Evolutionary conservation across 1,140 invertebrate genomes (phyloP).

Genomic region (Orchestia grillus): DNA sequence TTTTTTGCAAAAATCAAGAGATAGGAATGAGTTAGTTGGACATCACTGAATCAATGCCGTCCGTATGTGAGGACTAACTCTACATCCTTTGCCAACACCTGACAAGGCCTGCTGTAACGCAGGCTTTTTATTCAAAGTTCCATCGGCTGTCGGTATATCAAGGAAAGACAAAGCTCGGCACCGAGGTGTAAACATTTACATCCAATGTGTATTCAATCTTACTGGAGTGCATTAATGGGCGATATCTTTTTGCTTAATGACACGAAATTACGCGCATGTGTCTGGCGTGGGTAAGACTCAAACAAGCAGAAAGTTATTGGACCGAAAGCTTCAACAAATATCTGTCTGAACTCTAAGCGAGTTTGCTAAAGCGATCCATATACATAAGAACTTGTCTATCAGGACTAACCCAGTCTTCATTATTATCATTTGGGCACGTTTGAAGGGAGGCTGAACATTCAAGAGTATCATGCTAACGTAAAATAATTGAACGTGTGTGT

Average conservation of each 20-base stretch:
- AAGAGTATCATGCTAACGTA: background rate
- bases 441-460: background rate
- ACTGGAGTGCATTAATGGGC: background rate
- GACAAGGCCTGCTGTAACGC: background rate
- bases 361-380: background rate
- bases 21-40: background rate
- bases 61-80: background rate
- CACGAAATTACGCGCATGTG: background rate
- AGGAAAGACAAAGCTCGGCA: background rate
- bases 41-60: background rate
- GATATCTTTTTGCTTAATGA: background rate
- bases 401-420: constrained; percentile 9
- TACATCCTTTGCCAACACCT: background rate
- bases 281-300: background rate
- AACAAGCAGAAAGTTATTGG: background rate
- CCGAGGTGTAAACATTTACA: background rate
- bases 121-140: background rate
- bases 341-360: background rate
- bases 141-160: background rate
- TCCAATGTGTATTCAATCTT: background rate
- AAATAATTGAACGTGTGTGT: constrained; percentile 21
- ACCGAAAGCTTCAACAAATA: background rate
- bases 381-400: background rate
- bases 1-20: background rate
- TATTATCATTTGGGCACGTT: background rate